phyloP scores from a whole-genome alignment of 2,113 vertebrate species.

The Rafetus swinhoei region DNA sequence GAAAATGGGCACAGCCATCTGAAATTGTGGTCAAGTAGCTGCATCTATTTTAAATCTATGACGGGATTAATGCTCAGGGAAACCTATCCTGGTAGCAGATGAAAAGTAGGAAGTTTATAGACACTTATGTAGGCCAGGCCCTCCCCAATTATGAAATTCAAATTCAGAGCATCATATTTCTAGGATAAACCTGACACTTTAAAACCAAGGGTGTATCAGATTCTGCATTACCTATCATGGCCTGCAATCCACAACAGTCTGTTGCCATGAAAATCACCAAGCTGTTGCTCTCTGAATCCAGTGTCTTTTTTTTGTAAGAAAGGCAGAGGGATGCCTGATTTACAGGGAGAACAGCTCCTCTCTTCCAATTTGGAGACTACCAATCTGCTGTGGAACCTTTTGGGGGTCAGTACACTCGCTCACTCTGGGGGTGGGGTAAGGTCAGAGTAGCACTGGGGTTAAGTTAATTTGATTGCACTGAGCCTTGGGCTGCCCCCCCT shows the following conservation, averaged over 20 bases:
- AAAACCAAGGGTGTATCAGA: background rate
- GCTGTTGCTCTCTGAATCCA: background rate
- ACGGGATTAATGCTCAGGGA: background rate
- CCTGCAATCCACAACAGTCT: background rate
- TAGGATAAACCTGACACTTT: background rate
- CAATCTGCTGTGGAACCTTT: too few species aligned
- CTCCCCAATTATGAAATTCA: background rate
- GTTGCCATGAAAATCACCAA: background rate
- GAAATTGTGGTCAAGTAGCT: background rate
- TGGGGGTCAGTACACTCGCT: too few species aligned
- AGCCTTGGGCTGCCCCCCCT: too few species aligned
- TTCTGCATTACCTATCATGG: background rate
- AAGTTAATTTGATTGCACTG: too few species aligned
- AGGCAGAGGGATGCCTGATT: too few species aligned
- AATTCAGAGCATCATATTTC: background rate
- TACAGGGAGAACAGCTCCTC: too few species aligned
- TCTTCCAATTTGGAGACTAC: too few species aligned
- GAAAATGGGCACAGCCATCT: background rate
- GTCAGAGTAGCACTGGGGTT: too few species aligned
- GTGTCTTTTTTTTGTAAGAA: background rate
- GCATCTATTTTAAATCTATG: background rate
- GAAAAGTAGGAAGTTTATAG: background rate
- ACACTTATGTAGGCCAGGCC: background rate
- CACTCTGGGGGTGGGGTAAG: too few species aligned
- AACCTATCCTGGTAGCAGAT: background rate